Evolutionary conservation across 2,113 vertebrate genomes (phyloP).

Genomic region (Heterotis niloticus): DNA sequence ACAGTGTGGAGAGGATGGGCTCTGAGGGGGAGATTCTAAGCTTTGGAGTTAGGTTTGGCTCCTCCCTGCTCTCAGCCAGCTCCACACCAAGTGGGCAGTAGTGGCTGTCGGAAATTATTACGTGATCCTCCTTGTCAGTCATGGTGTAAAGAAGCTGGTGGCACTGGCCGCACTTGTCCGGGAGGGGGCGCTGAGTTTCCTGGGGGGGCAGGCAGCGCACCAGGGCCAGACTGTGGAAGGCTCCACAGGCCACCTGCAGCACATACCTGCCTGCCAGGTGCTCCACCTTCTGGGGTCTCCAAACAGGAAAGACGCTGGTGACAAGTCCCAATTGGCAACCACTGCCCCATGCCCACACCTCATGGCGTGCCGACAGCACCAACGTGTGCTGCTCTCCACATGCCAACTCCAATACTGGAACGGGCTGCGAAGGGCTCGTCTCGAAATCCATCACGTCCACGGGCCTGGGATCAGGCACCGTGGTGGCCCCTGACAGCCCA

Average conservation of each 20-base stretch:
- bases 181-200: slow-evolving; percentile 69
- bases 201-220: slow-evolving; percentile 76
- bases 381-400: slow-evolving; percentile 88
- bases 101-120: slow-evolving; percentile 95
- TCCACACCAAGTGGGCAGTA: slow-evolving; percentile 79
- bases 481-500: slow-evolving; percentile 66
- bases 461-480: slow-evolving; percentile 75
- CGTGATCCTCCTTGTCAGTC: slow-evolving; percentile 96
- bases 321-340: slow-evolving; percentile 86
- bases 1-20: slow-evolving; percentile 29
- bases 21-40: slow-evolving; percentile 56
- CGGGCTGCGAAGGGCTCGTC: slow-evolving; percentile 58
- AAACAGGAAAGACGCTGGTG: slow-evolving; percentile 70
- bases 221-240: slow-evolving; percentile 84
- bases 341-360: slow-evolving; percentile 95
- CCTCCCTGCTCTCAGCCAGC: slow-evolving; percentile 52
- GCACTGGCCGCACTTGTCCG: slow-evolving; percentile 89
- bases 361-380: slow-evolving; percentile 77
- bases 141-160: slow-evolving; percentile 93
- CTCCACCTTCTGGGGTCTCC: slow-evolving; percentile 85
- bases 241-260: slow-evolving; percentile 88
- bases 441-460: slow-evolving; percentile 76
- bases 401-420: slow-evolving; percentile 78
- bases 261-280: slow-evolving; percentile 81
- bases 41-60: not conserved